Evolutionary conservation across 2,113 vertebrate species (phyloP).

Genomic region (Psephotus haematonotus): DNA sequence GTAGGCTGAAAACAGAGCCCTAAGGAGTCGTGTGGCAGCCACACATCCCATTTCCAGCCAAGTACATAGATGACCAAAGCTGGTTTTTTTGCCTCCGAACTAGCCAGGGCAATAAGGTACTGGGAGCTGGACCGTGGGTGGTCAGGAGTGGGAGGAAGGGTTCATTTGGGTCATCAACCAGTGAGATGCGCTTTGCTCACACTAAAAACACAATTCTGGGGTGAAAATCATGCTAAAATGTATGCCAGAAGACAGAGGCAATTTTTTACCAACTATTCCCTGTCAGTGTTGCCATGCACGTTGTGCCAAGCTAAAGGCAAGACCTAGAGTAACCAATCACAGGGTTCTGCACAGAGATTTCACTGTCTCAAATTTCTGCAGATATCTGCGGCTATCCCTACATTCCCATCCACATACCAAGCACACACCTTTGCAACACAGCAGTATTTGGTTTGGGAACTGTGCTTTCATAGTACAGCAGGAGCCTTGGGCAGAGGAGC

Average conservation of each 20-base stretch:
- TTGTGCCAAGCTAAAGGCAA: constrained; percentile 46
- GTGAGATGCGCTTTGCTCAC: neutral
- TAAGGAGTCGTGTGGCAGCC: neutral
- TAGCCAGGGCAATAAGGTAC: neutral
- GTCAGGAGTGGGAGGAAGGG: neutral
- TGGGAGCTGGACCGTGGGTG: neutral
- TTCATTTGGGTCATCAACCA: constrained; percentile 34
- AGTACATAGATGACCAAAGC: neutral
- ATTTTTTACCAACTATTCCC: constrained; percentile 28
- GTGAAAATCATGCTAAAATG: constrained; percentile 24
- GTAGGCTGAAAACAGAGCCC: neutral
- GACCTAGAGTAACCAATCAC: constrained; percentile 17
- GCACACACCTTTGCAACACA: constrained; percentile 51
- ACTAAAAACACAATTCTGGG: constrained; percentile 2
- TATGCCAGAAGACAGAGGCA: neutral
- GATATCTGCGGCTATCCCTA: constrained; percentile 40
- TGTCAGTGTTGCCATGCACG: neutral
- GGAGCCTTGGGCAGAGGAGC: neutral
- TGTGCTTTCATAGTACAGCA: constrained; percentile 34
- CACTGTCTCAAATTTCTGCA: constrained; percentile 51
- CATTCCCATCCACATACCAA: constrained; percentile 24
- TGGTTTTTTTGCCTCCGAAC: neutral
- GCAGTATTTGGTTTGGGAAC: constrained; percentile 53
- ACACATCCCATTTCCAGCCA: neutral
- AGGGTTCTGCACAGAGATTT: constrained; percentile 18